A percentile compares a stretch with the other conserved stretches of the same genome.
phyloP scores from a whole-genome alignment of 2,888 invertebrate genomes.

The Euproctis similis region DNA sequence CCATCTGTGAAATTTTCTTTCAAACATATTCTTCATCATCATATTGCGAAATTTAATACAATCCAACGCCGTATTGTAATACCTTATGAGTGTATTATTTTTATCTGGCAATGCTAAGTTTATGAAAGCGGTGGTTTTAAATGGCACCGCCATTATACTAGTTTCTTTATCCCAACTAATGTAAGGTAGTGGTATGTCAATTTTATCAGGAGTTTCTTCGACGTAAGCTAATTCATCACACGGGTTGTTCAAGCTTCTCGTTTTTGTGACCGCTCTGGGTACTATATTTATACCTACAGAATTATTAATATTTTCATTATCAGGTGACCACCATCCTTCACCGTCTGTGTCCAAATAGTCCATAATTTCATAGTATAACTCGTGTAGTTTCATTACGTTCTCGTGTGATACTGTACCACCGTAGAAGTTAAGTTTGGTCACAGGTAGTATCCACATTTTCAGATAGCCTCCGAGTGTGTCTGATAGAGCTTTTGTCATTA shows the following conservation, averaged over 20 bases:
- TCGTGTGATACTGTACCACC: slow-evolving; percentile 75
- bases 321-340: slow-evolving; percentile 65
- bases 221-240: slow-evolving; percentile 46
- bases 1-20: slow-evolving; percentile 72
- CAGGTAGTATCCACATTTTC: slow-evolving; percentile 75
- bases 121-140: slow-evolving; percentile 52
- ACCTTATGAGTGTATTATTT: slow-evolving; percentile 67
- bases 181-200: slow-evolving; percentile 72
- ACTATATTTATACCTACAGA: slow-evolving; percentile 36
- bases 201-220: slow-evolving; percentile 35
- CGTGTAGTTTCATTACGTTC: slow-evolving; percentile 69
- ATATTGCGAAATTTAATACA: slow-evolving; percentile 61
- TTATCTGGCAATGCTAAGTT: slow-evolving; percentile 33
- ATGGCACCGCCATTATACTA: slow-evolving; percentile 77
- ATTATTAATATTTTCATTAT: slow-evolving; percentile 30
- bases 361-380: slow-evolving; percentile 76
- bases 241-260: slow-evolving; percentile 28
- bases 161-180: slow-evolving; percentile 73
- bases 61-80: slow-evolving; percentile 69
- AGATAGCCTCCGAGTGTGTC: slow-evolving; percentile 78
- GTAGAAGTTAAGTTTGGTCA: slow-evolving; percentile 77
- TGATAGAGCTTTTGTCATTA: slow-evolving; percentile 55
- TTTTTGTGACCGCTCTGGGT: slow-evolving; percentile 15
- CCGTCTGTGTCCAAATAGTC: slow-evolving; percentile 76
- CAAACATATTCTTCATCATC: slow-evolving; percentile 55